Percentiles rank a stretch among this genome's conserved stretches.
These are phyloP conservation scores for Psilanteris sp. DNA, from an alignment of 1,140 invertebrate species.

Conservation along the genomic window DNA sequence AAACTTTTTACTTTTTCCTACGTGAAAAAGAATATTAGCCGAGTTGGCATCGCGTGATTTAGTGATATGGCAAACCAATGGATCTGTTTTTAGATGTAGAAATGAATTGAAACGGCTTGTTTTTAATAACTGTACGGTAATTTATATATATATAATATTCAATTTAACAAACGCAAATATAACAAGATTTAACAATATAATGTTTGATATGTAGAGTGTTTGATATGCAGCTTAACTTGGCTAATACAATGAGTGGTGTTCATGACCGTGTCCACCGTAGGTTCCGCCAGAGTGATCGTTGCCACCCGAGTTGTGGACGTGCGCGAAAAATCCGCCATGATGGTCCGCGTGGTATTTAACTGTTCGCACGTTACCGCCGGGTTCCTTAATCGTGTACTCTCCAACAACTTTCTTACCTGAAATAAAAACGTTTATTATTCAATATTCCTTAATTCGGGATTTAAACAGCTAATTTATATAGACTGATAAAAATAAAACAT, in stretches of 20 bases:
- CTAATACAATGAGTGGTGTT: conserved; percentile 18
- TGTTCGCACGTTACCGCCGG: conserved; percentile 87
- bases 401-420: conserved; percentile 79
- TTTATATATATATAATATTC: conserved; percentile 35
- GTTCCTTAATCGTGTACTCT: conserved; percentile 88
- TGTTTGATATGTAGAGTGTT: not conserved
- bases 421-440: no score
- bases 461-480: no score
- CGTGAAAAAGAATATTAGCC: not conserved
- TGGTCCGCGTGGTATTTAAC: conserved; percentile 89
- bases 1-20: no score
- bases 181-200: conserved; percentile 25
- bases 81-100: not conserved
- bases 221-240: not conserved
- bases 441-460: no score
- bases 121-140: conserved; percentile 26
- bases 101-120: conserved; percentile 6
- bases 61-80: not conserved
- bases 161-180: conserved; percentile 22
- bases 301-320: conserved; percentile 85
- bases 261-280: conserved; percentile 66
- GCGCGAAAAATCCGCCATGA: conserved; percentile 88
- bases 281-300: conserved; percentile 76
- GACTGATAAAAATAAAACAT: no score
- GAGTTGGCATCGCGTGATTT: not conserved